A percentile compares a stretch with the other conserved stretches of the same genome.
phyloP scores from a whole-genome alignment of 2,113 vertebrate species.

The Okapia johnstoni region DNA sequence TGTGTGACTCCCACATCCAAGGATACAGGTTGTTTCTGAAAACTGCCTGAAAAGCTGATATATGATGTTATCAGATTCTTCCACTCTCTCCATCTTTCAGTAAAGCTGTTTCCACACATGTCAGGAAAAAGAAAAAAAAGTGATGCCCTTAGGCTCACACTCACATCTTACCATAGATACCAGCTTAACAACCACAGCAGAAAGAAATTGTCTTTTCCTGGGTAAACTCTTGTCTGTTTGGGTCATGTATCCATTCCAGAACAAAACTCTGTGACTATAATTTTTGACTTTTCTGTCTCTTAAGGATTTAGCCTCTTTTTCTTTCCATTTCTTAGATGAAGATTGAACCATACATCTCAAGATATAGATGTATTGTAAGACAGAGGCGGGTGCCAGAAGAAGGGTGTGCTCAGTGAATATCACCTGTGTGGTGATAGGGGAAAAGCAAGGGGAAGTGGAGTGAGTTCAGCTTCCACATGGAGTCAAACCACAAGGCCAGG shows the following conservation, averaged over 20 bases:
- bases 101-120: neutral
- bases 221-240: neutral
- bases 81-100: neutral
- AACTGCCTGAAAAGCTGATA: neutral
- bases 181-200: neutral
- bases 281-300: conserved; percentile 35
- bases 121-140: neutral
- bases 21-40: neutral
- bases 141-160: neutral
- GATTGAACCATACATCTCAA: neutral
- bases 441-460: neutral
- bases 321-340: neutral
- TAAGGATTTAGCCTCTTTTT: neutral
- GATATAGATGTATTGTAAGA: neutral
- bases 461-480: neutral
- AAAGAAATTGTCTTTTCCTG: neutral
- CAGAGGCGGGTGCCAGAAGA: neutral
- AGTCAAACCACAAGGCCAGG: neutral
- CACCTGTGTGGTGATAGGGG: neutral
- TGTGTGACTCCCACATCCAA: neutral
- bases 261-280: neutral
- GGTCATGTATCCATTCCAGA: neutral
- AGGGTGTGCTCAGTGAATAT: neutral
- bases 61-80: neutral
- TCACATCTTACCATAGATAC: neutral